Evolutionary conservation across 2,113 vertebrate species (phyloP), one percentile per base, ranked within the genome.

Genomic region (Spizaetus ornatus): DNA sequence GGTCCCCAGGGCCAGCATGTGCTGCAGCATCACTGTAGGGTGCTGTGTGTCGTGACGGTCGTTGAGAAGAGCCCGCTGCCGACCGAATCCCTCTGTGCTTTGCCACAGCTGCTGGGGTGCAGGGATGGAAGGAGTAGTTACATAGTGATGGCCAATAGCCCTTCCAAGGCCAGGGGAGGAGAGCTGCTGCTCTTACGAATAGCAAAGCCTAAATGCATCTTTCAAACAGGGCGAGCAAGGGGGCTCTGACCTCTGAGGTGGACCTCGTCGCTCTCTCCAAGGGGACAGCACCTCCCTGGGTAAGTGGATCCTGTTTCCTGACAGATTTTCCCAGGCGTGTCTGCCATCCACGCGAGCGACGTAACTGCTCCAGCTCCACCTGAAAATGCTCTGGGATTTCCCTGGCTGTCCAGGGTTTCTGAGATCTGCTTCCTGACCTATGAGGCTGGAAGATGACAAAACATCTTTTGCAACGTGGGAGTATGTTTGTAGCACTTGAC

Each of bases 311-410:
- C 21, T 3, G 0, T 74, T 92, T 93, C 59, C 42, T 58, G 29
- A 32, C 0, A 73, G 43, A 48, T 89, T 97, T 96, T 82, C 61
- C 48, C 19, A 72, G 53, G 14, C 2, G 0, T 61, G 23, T 31
- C 58, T 1, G 3, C 42, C 16, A 7, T 42, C 23, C 13, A 3
- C 7, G 1, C 0, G 2, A 78, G 21, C 1, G 0, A 7, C 2
- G 1, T 32, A 45, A 38, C 42, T 70, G 55, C 47, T 88, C 53
- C 53, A 56, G 52, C 31, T 19, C 34, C 48, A 25, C 53, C 48
- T 88, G 79, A 45, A 77, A 53, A 67, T 29, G 21, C 71, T 73
- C 71, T 61, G 80, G 86, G 43, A 55, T 93, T 93, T 87, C 87
- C 70, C 43, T 79, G 69, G 14, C 53, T 91, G 66, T n/a, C 34